A percentile compares a stretch with the other conserved stretches of the same genome.
Conservation (phyloP, 2,888 invertebrate species). For the Diarsia mendica region DNA sequence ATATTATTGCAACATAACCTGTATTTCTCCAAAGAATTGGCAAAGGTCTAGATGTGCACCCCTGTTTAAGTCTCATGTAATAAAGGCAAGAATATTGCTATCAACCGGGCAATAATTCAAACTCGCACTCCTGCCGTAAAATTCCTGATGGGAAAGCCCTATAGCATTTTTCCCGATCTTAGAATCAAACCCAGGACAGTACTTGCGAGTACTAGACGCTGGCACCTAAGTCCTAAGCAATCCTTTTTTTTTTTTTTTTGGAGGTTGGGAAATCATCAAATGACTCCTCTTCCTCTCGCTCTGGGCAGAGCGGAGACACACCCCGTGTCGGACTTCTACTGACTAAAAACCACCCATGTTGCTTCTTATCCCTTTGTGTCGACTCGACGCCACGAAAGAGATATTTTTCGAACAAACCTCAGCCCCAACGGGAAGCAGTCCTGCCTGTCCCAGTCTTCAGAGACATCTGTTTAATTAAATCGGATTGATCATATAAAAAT, state of each 20-base stretch:
- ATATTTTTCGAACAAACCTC: no score
- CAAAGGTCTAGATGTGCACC: background rate
- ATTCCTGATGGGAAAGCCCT: background rate
- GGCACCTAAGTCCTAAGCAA: background rate
- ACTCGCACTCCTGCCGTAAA: background rate
- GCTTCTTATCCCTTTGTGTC: no score
- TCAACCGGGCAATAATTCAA: background rate
- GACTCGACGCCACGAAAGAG: no score
- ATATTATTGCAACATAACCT: background rate
- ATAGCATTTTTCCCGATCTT: background rate
- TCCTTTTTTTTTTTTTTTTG: no score
- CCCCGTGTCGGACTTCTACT: no score
- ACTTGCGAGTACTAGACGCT: background rate
- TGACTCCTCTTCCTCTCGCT: no score
- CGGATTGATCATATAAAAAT: conserved; percentile 11
- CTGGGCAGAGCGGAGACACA: no score
- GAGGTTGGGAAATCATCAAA: no score
- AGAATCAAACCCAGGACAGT: background rate
- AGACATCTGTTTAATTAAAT: conserved; percentile 1
- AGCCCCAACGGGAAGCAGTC: no score
- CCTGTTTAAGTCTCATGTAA: background rate
- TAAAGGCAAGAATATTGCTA: background rate
- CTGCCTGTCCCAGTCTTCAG: background rate
- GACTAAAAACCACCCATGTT: no score
- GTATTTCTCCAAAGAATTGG: background rate